Evolutionary conservation across 2,888 invertebrate genomes (phyloP), one percentile per base, ranked within the genome.

Genomic region (Antheraea yamamai): DNA sequence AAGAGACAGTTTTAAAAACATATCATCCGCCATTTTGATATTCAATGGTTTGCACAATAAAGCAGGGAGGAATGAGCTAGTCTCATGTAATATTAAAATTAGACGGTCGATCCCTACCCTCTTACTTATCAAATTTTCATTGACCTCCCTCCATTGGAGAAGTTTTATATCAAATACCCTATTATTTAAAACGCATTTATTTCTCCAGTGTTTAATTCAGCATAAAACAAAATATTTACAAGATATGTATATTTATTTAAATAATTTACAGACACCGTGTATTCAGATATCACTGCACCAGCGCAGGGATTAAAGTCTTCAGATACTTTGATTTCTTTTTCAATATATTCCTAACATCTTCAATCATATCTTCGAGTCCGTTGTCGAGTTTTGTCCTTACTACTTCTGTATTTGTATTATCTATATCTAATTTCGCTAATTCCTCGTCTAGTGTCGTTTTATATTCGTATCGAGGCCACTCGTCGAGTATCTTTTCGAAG

Each of bases 241-340:
- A 82, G 89, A 89, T 89, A 88, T 88, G 88, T 88, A 84, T 85
- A 79, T 85, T 79, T 61, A 74, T 76, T 71, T 76, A 75, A 74
- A 80, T 77, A 79, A 78, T 68, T 76, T 72, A 78, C 77, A 78
- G 75, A 71, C 47, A 35, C 74, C 55, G 55, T 74, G 55, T 39
- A 55, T 70, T 26, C 12, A n/a, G 55, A 47, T 47, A 72, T 74
- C 74, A 74, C 71, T 74, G 74, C 12, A 71, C 71, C 35, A 68
- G 35, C 39, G 68, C 6, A 68, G 18, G 0, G 68, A 20, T 68
- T 78, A 90, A 84, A 84, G 87, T 91, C 82, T 93, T 94, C 76
- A 96, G 86, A 81, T 95, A 95, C 86, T 95, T 96, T 10, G 92
- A 84, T 91, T 96, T 96, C 80, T 91, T 93, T 81, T 94, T 95